A percentile compares a stretch with the other conserved stretches of the same genome.
Evolutionary conservation across 2,888 invertebrate species (phyloP).

Genomic region (Rapana venosa): DNA sequence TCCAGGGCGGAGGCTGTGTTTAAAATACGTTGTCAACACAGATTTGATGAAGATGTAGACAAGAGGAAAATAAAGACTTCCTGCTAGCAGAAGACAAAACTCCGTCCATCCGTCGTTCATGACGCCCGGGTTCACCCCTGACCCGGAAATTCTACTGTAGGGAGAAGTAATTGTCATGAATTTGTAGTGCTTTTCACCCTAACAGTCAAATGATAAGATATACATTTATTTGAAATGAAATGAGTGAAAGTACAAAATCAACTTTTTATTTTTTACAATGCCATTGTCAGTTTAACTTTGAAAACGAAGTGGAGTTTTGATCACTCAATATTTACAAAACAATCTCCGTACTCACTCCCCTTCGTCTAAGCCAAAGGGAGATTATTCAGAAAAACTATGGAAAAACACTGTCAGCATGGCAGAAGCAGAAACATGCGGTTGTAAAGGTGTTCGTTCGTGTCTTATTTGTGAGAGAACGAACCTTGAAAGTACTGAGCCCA

Average conservation of each 20-base stretch:
- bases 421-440: slow-evolving; percentile 84
- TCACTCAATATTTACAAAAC: background rate
- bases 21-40: slow-evolving; percentile 17
- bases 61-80: slow-evolving; percentile 28
- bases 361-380: background rate
- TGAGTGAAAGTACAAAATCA: too few species aligned
- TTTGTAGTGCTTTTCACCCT: background rate
- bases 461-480: slow-evolving; percentile 88
- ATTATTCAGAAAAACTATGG: background rate
- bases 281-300: too few species aligned
- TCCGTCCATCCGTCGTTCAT: slow-evolving; percentile 35
- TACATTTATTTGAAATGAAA: too few species aligned
- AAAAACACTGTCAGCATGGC: slow-evolving; percentile 15
- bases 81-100: slow-evolving; percentile 20
- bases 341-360: background rate
- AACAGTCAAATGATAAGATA: too few species aligned
- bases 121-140: slow-evolving; percentile 27
- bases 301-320: background rate
- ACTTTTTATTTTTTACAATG: too few species aligned
- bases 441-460: slow-evolving; percentile 94
- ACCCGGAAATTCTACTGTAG: slow-evolving; percentile 13
- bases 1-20: slow-evolving; percentile 19
- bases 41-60: background rate
- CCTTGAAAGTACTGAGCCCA: background rate
- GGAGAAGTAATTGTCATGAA: slow-evolving; percentile 7